These are phyloP conservation scores for Prenolepis imparis DNA, from an alignment of 2,888 invertebrate species.

Conservation along the genomic window DNA sequence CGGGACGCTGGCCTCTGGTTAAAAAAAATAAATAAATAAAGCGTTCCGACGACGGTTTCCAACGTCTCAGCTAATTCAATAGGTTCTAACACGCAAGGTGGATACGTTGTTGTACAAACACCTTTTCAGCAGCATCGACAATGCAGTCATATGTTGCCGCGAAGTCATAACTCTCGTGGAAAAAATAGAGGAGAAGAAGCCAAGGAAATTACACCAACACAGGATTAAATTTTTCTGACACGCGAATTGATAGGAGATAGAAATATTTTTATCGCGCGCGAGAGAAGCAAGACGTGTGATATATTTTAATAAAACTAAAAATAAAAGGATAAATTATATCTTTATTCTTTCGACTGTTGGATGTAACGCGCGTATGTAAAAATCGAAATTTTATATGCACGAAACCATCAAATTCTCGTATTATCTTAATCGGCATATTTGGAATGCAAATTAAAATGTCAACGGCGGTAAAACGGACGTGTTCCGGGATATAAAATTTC, in stretches of 20 bases:
- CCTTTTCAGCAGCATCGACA: conserved; percentile 3
- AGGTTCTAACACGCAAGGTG: conserved; percentile 28
- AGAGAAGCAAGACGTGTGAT: background rate
- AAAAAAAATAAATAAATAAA: conserved; percentile 7
- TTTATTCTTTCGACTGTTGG: background rate
- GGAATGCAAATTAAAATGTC: conserved; percentile 40
- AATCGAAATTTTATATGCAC: conserved; percentile 13
- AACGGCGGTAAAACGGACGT: conserved; percentile 27
- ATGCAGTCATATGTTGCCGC: conserved; percentile 24
- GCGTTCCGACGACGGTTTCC: conserved; percentile 31
- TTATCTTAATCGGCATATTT: conserved; percentile 42
- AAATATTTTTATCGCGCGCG: background rate
- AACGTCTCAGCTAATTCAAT: conserved; percentile 48
- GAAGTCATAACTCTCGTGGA: conserved; percentile 1
- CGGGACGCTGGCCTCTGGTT: conserved; percentile 7
- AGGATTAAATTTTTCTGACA: conserved; percentile 15
- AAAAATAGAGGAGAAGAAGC: conserved; percentile 6
- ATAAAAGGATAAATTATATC: background rate
- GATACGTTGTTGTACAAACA: conserved; percentile 27
- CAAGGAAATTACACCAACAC: background rate
- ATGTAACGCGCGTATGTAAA: background rate
- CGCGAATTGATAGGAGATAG: background rate
- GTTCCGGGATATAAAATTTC: conserved; percentile 45
- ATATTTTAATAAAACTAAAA: background rate
- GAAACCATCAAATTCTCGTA: conserved; percentile 30